These are phyloP conservation scores for Troglohyphantes excavatus DNA, from an alignment of 2,888 invertebrate genomes.

Conservation along the genomic window DNA sequence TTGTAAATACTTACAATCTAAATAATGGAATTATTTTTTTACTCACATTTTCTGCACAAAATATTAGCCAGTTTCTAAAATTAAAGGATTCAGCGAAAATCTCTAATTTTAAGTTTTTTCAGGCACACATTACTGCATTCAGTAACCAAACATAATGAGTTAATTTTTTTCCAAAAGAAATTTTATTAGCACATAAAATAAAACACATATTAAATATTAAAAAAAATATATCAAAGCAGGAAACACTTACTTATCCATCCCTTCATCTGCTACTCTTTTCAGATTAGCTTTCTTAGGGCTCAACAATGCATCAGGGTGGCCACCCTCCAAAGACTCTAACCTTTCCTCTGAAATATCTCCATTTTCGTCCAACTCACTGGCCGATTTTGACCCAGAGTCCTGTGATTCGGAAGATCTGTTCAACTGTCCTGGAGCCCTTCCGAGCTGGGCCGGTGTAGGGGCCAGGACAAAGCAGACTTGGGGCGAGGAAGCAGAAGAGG, in stretches of 20 bases:
- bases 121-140: no score
- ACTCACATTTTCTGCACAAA: no score
- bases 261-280: constrained; percentile 94
- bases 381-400: constrained; percentile 3
- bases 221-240: not conserved
- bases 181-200: no score
- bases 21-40: no score
- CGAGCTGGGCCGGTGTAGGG: constrained; percentile 96
- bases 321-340: not conserved
- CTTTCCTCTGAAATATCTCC: not conserved
- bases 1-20: no score
- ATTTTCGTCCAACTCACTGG: not conserved
- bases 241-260: constrained; percentile 90
- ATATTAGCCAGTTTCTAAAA: no score
- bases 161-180: no score
- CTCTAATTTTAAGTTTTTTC: no score
- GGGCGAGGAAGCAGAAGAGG: constrained; percentile 43
- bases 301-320: not conserved
- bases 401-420: constrained; percentile 62
- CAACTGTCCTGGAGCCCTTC: constrained; percentile 93
- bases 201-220: not conserved
- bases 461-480: constrained; percentile 88
- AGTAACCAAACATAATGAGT: no score
- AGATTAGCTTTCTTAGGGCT: constrained; percentile 91
- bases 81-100: no score